A percentile compares a stretch with the other conserved stretches of the same genome.
Evolutionary conservation across 2,888 invertebrate genomes (phyloP).

Genomic region (Perithous albicinctus): DNA sequence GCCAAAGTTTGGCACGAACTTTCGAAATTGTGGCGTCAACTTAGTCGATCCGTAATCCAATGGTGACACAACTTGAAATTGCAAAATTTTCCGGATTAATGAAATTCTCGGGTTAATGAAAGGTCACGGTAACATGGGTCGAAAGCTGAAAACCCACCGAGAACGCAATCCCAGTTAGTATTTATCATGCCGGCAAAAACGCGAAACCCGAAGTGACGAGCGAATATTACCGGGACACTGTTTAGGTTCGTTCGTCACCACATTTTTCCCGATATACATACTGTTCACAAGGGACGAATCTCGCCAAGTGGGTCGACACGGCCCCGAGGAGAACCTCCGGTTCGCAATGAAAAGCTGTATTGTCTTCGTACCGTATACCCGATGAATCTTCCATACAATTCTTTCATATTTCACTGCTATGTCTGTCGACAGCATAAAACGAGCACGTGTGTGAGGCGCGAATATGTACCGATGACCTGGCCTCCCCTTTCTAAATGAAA

Average conservation of each 20-base stretch:
- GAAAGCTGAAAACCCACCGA: not conserved
- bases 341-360: slow-evolving; percentile 30
- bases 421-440: not conserved
- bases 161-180: not conserved
- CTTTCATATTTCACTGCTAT: slow-evolving; percentile 17
- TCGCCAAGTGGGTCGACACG: slow-evolving; percentile 26
- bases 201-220: not conserved
- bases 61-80: too few species aligned
- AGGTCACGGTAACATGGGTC: not conserved
- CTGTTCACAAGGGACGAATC: slow-evolving; percentile 10
- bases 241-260: not conserved
- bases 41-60: too few species aligned
- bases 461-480: not conserved
- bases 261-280: slow-evolving; percentile 3
- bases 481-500: not conserved
- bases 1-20: too few species aligned
- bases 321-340: slow-evolving; percentile 10
- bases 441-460: slow-evolving; percentile 15
- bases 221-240: slow-evolving; percentile 13
- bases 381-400: slow-evolving; percentile 12
- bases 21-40: too few species aligned
- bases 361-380: slow-evolving; percentile 30
- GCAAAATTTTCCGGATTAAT: too few species aligned
- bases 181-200: not conserved
- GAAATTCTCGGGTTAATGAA: too few species aligned